These are phyloP conservation scores for Macrotrachela quadricornifera DNA, from an alignment of 1,140 invertebrate genomes.

Conservation along the genomic window DNA sequence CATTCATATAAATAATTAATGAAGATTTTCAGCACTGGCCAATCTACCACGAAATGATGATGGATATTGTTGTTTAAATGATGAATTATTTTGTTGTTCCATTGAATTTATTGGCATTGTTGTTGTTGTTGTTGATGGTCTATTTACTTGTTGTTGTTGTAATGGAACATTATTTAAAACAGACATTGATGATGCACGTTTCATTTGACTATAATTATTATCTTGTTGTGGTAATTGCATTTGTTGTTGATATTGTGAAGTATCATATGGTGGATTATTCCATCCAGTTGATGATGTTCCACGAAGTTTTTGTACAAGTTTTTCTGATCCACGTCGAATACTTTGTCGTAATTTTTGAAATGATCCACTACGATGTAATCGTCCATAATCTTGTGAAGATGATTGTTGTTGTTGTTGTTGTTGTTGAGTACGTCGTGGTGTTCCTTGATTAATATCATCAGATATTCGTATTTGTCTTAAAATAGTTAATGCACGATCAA, in stretches of 20 bases:
- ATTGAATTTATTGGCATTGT: too few species aligned
- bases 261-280: neutral
- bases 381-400: constrained; percentile 32
- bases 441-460: constrained; percentile 38
- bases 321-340: constrained; percentile 44
- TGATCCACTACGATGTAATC: constrained; percentile 44
- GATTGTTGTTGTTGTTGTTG: constrained; percentile 8
- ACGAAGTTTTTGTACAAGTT: constrained; percentile 38
- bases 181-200: too few species aligned
- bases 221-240: neutral
- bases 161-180: too few species aligned
- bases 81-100: too few species aligned
- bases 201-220: neutral
- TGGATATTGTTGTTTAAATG: too few species aligned
- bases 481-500: constrained; percentile 16
- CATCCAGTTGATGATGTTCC: too few species aligned
- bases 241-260: neutral
- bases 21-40: too few species aligned
- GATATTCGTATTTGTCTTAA: constrained; percentile 31
- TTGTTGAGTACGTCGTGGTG: constrained; percentile 12
- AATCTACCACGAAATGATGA: too few species aligned
- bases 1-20: too few species aligned
- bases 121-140: too few species aligned
- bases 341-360: constrained; percentile 48
- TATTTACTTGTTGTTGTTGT: too few species aligned